These are phyloP conservation scores for Zosterops hypoxanthus DNA, from an alignment of 2,113 vertebrate species.

Conservation along the genomic window DNA sequence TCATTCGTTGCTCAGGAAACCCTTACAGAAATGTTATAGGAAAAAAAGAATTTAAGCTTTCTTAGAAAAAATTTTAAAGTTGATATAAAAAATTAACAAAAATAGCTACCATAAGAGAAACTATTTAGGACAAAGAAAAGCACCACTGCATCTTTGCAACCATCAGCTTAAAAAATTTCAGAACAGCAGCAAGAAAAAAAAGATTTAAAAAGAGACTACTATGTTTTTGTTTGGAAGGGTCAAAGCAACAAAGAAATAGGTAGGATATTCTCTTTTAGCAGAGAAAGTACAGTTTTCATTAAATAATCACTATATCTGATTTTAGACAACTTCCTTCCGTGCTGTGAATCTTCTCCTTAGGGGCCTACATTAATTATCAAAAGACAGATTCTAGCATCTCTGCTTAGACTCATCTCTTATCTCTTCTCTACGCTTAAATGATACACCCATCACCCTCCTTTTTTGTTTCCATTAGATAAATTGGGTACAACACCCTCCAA, in stretches of 20 bases:
- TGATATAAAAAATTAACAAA: neutral
- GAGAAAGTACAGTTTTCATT: neutral
- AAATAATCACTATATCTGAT: neutral
- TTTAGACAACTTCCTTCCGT: neutral
- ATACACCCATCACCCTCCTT: rapidly evolving
- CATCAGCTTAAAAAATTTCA: neutral
- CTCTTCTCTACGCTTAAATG: neutral
- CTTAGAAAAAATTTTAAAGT: neutral
- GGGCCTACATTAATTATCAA: neutral
- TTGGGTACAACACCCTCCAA: neutral
- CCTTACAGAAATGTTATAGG: neutral
- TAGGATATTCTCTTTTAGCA: neutral
- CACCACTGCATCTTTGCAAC: neutral
- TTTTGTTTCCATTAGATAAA: neutral
- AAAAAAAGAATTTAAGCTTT: neutral
- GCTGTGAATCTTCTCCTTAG: neutral
- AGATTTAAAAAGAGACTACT: neutral
- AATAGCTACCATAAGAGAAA: neutral
- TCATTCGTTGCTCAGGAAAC: neutral
- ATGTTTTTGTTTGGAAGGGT: neutral
- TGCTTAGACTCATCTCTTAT: neutral
- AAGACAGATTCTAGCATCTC: neutral
- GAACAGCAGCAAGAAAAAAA: neutral
- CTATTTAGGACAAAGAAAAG: neutral
- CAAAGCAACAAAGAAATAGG: neutral